Percentiles rank a stretch among this genome's conserved stretches.
Conservation (phyloP, 2,113 vertebrate genomes). For the Aptenodytes patagonicus region DNA sequence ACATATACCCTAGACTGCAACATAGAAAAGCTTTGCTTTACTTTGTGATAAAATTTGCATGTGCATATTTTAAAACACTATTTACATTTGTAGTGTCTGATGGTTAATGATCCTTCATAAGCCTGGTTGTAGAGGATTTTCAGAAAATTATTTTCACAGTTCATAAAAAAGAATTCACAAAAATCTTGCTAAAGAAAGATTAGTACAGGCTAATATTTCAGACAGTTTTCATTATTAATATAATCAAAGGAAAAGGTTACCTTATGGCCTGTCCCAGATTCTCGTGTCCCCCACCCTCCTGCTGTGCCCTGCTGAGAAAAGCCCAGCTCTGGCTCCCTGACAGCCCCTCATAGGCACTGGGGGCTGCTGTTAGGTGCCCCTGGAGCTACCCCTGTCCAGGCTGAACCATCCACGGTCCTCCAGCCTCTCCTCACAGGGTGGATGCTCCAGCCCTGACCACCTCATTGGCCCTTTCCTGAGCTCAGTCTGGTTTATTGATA, state of each 20-base stretch:
- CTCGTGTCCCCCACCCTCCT: rapidly evolving
- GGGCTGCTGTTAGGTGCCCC: background rate
- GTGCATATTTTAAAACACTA: background rate
- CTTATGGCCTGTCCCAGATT: background rate
- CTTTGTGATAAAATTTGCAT: background rate
- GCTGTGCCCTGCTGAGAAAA: background rate
- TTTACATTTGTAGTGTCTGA: background rate
- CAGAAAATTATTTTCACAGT: background rate
- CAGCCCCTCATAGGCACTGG: rapidly evolving
- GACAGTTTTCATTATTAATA: background rate
- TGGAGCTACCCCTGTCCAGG: background rate
- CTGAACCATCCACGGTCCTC: background rate
- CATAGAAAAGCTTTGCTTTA: background rate
- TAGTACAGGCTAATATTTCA: background rate
- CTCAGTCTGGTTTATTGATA: background rate
- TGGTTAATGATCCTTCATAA: background rate
- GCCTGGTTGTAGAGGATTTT: background rate
- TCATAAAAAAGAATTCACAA: background rate
- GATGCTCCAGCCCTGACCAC: no score
- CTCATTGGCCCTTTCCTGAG: background rate
- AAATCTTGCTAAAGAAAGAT: background rate
- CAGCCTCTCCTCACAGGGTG: background rate
- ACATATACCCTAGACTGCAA: background rate
- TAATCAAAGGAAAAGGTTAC: background rate
- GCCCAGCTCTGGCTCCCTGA: rapidly evolving